Evolutionary conservation across 2,888 invertebrate genomes (phyloP), one percentile per base, ranked within the genome.

Genomic region (Eupithecia exiguata): DNA sequence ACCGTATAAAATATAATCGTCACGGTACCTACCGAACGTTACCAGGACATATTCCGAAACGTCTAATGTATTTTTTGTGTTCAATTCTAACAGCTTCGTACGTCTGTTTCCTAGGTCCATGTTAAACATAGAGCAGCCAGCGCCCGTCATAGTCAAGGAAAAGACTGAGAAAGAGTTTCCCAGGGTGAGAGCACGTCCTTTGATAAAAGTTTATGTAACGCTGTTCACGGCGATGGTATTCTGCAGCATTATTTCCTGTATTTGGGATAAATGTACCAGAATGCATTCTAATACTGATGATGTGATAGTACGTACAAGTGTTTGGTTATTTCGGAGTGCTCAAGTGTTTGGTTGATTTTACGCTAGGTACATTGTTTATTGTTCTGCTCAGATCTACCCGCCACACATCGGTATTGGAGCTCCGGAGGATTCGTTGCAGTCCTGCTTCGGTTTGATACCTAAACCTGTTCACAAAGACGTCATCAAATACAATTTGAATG

Each of bases 361-460:
- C 9, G 36, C 7, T 66, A n/a, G n/a, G n/a, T n/a, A 16, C 4
- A 2, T 9, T 40, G 38, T n/a, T 36, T 35, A 43, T 40, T 67
- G 12, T 62, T 21, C n/a, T 62, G 68, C 18, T 73, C 71, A 94
- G 93, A 85, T 83, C 40, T 88, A 95, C 75, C 95, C 97, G 25
- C 97, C 97, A 0, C 97, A 97, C 77, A 96, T 97, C 83, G 96
- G 96, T 5, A 95, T 97, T 80, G 98, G 98, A 2, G 94, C 96
- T 18, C 95, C 97, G 4, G 97, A 97, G 87, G 98, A 98, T 86
- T 96, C 97, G 0, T 88, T 97, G 43, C 96, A 96, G 84, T 96
- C 96, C 30, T 97, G 97, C 85, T 94, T 96, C 81, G 95, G 96
- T 0, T 93, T 97, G 70, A 86, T 96, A 49, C 97, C 97, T 6